phyloP scores from a whole-genome alignment of 2,797 vertebrate genomes.

The Danio jaintianensis region DNA sequence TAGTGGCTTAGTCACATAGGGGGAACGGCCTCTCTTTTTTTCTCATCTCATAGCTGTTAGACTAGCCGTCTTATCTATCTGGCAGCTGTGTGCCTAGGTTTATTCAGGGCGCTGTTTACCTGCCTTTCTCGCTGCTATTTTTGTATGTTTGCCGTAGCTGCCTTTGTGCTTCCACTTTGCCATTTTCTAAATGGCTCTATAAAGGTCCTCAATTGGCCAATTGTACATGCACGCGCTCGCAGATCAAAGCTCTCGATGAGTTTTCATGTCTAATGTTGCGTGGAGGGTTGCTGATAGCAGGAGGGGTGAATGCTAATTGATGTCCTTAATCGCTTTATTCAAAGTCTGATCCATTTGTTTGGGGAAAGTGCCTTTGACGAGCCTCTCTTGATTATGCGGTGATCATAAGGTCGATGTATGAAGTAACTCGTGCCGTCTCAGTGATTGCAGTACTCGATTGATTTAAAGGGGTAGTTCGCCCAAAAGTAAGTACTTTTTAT shows the following conservation, averaged over 20 bases:
- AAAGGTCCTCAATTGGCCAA: conserved; percentile 20
- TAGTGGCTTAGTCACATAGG: conserved; percentile 73
- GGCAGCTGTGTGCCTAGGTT: conserved; percentile 61
- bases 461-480: no score
- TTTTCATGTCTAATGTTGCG: conserved; percentile 47
- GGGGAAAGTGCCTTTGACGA: conserved; percentile 30
- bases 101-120: conserved; percentile 65
- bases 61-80: conserved; percentile 55
- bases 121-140: conserved; percentile 29
- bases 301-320: conserved; percentile 41
- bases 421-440: background rate
- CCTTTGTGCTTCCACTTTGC: conserved; percentile 36
- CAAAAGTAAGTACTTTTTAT: no score
- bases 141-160: conserved; percentile 6
- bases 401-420: conserved; percentile 12
- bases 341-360: conserved; percentile 34
- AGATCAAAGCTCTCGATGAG: conserved; percentile 40
- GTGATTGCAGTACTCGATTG: no score
- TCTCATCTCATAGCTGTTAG: conserved; percentile 62
- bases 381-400: conserved; percentile 18
- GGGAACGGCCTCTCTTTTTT: conserved; percentile 64
- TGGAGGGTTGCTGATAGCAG: conserved; percentile 34
- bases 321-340: conserved; percentile 41
- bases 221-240: conserved; percentile 30
- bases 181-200: conserved; percentile 26